These are phyloP conservation scores for Lindbergichthys nudifrons DNA, from an alignment of 2,797 vertebrate genomes.

Conservation along the genomic window DNA sequence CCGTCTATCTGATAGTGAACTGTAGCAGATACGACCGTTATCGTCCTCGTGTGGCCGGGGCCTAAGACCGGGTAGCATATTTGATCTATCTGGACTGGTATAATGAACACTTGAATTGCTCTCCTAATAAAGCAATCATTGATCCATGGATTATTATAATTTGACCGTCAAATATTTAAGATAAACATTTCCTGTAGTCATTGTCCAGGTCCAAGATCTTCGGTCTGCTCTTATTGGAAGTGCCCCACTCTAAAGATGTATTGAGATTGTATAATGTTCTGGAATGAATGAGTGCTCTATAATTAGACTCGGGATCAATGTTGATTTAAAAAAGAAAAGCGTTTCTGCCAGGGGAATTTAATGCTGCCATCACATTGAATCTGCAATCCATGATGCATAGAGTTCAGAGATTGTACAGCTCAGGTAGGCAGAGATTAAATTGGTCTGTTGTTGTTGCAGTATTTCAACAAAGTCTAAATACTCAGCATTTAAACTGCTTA, in stretches of 20 bases:
- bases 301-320: background rate
- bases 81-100: background rate
- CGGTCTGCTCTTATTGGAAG: no score
- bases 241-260: background rate
- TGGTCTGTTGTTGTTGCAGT: background rate
- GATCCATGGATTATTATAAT: background rate
- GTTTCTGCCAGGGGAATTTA: background rate
- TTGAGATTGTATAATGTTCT: background rate
- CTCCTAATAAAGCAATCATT: background rate
- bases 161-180: background rate
- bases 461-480: background rate
- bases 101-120: background rate
- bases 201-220: background rate
- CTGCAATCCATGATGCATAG: background rate
- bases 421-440: background rate
- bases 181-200: background rate
- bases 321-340: background rate
- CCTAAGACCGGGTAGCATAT: no score
- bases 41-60: no score
- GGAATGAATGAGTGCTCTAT: conserved; percentile 2
- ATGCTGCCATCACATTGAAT: background rate
- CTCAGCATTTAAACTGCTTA: background rate
- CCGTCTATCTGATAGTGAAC: no score
- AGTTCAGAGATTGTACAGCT: background rate
- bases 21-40: no score